Evolutionary conservation across 1,140 invertebrate genomes (phyloP), one percentile per base, ranked within the genome.

Genomic region (Pseudomyrmex gracilis): DNA sequence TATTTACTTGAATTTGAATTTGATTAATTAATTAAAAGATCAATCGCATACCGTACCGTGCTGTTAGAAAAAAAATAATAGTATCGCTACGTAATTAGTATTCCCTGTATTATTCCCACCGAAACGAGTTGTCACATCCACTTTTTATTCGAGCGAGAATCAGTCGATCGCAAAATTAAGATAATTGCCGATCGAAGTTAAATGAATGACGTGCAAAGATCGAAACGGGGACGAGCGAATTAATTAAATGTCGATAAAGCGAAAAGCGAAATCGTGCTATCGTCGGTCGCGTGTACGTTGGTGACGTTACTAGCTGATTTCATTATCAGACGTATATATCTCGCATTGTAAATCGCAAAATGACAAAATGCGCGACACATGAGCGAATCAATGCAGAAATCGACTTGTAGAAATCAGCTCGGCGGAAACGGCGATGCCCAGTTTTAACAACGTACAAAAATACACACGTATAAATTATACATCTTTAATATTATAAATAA

Each of bases 201-300:
- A 80, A 80, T 70, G 76, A 80, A 80, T 70, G 76, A 60, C 53
- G 53, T 70, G 66, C 24, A 67, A 80, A 80, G 66, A 67, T 70
- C 76, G 76, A 47, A 34, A 20, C 47, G 51, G 34, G 63, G 10
- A 68, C 51, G 64, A 47, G 51, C 45, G 53, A 80, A 58, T 80
- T 70, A 80, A 80, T 80, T 70, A 80, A 80, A 80, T 70, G 76
- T 80, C 76, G 76, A 70, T 58, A 70, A 80, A 80, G 53, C 53
- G 51, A 80, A 70, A 80, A 80, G 76, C 76, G 53, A 80, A 70
- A 80, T 70, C 76, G 64, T 70, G 64, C 76, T 58, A 58, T 78
- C 76, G 43, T 70, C 43, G 76, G 13, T 66, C 47, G 73, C 63
- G 34, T 77, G 76, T 47, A 12, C 53, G 43, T 67, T 67, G 64